Percentiles rank a stretch among this genome's conserved stretches.
phyloP scores from a whole-genome alignment of 2,113 vertebrate species.

The Tapirus terrestris region DNA sequence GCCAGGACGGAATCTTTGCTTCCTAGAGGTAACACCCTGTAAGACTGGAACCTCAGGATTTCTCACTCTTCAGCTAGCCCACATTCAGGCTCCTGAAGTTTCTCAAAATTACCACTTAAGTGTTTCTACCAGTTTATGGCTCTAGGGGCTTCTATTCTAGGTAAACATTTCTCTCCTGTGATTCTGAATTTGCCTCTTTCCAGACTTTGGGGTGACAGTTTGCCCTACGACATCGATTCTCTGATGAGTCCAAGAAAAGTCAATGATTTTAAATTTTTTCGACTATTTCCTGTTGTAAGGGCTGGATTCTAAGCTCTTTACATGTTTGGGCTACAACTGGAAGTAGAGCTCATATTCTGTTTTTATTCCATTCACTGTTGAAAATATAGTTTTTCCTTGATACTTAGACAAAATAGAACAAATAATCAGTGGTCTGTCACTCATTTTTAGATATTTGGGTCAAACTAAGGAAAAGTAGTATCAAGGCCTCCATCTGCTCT shows the following conservation, averaged over 20 bases:
- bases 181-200: neutral
- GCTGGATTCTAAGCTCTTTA: neutral
- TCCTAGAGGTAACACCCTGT: neutral
- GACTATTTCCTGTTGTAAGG: neutral
- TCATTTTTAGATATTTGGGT: neutral
- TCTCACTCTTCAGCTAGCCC: neutral
- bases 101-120: neutral
- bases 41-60: neutral
- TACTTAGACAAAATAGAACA: neutral
- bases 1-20: neutral
- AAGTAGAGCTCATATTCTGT: neutral
- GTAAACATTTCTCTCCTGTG: neutral
- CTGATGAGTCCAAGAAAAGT: neutral
- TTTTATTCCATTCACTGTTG: neutral
- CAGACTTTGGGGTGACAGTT: neutral
- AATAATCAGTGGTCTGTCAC: neutral
- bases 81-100: neutral
- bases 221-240: neutral
- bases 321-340: neutral
- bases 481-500: neutral
- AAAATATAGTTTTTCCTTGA: neutral
- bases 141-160: neutral
- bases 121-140: neutral
- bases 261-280: neutral
- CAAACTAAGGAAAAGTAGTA: neutral